phyloP scores from a whole-genome alignment of 2,113 vertebrate genomes.

The Triplophysa dalaica region DNA sequence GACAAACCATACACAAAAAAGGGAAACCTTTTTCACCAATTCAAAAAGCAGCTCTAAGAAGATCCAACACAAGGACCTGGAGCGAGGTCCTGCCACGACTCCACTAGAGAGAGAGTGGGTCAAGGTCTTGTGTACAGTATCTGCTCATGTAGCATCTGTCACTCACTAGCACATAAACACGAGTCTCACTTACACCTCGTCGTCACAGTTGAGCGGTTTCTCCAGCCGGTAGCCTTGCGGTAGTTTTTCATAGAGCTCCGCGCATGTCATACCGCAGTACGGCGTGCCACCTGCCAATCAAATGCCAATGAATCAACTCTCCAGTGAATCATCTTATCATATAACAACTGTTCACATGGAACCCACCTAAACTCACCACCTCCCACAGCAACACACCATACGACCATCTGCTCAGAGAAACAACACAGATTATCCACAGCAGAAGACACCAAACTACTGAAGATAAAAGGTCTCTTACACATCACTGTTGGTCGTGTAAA shows the following conservation, averaged over 20 bases:
- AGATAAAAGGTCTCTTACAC: constrained; percentile 73
- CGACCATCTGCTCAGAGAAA: constrained; percentile 78
- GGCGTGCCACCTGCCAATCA: constrained; percentile 80
- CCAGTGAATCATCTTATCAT: background rate
- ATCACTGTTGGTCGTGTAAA: constrained; percentile 89
- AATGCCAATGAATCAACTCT: background rate
- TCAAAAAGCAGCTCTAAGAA: no score
- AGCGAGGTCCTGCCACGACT: no score
- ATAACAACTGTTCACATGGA: background rate
- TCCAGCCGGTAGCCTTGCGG: constrained; percentile 86
- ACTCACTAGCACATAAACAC: background rate
- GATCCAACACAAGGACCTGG: no score
- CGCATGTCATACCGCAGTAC: constrained; percentile 87
- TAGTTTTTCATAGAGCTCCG: constrained; percentile 86
- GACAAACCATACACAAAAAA: no score
- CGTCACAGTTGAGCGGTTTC: constrained; percentile 87
- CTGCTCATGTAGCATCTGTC: background rate
- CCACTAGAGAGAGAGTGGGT: no score
- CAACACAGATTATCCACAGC: background rate
- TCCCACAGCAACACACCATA: constrained; percentile 87
- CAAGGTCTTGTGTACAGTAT: no score
- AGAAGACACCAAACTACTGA: no score
- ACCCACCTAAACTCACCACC: constrained; percentile 87
- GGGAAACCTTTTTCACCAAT: no score
- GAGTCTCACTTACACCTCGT: constrained; percentile 81